Evolutionary conservation across 2,113 vertebrate genomes (phyloP).

Genomic region (Cochlearius cochlearius): DNA sequence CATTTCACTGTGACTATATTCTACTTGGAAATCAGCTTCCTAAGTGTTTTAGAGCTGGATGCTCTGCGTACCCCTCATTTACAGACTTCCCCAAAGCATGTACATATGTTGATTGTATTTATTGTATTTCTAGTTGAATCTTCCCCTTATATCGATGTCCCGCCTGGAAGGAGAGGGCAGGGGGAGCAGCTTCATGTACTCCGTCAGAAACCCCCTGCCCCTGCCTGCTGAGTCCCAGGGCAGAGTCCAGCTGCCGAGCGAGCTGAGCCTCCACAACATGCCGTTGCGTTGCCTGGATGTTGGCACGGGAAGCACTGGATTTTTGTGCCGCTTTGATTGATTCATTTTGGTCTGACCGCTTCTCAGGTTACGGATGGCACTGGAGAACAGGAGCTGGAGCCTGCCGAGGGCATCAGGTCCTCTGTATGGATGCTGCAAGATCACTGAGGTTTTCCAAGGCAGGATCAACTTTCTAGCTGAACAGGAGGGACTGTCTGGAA

Average conservation of each 20-base stretch:
- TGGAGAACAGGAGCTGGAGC: neutral
- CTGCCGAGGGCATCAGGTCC: fast-evolving
- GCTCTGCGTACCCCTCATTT: neutral
- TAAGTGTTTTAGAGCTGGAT: neutral
- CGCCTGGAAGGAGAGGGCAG: neutral
- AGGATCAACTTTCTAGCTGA: neutral
- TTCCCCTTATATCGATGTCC: neutral
- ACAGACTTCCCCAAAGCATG: neutral
- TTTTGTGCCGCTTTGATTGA: neutral
- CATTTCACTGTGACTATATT: neutral
- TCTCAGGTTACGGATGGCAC: neutral
- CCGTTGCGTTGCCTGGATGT: neutral
- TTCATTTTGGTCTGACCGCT: neutral
- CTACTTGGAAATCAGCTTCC: neutral
- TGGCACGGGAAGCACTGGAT: neutral
- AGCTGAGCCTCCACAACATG: neutral
- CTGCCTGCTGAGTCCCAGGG: neutral
- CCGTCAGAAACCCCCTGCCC: neutral
- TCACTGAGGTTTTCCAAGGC: neutral
- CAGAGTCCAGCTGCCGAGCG: neutral
- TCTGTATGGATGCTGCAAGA: neutral
- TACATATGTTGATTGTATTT: neutral
- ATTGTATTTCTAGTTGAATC: neutral
- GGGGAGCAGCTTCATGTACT: neutral
- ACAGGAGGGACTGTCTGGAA: neutral